Conservation (phyloP, 2,888 invertebrate genomes). For the Steinernema scapterisci region DNA sequence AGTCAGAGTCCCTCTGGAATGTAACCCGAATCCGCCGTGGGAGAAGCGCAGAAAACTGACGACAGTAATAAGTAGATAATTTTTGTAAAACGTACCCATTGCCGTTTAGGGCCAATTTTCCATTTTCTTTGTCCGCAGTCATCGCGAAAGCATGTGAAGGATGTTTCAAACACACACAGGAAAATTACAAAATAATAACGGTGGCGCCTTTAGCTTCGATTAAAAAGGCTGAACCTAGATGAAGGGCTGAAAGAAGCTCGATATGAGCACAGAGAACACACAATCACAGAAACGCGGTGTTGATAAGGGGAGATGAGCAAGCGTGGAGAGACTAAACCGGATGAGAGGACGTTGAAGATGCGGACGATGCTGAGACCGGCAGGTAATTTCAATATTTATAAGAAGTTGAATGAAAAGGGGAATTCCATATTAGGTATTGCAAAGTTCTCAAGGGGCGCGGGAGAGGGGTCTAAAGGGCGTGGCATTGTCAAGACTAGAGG, state of each 20-base stretch:
- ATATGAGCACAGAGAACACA: too few species aligned
- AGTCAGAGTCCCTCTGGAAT: background rate
- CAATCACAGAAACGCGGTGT: background rate
- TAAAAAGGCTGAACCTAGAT: slow-evolving; percentile 5
- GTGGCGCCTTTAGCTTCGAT: slow-evolving; percentile 6
- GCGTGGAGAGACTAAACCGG: background rate
- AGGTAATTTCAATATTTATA: slow-evolving; percentile 30
- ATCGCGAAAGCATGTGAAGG: slow-evolving; percentile 4
- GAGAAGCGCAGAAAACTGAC: background rate
- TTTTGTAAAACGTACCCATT: slow-evolving; percentile 17
- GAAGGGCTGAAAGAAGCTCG: too few species aligned
- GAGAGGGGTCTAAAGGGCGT: slow-evolving; percentile 21
- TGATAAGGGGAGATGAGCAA: background rate
- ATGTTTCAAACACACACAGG: too few species aligned
- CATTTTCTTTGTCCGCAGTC: slow-evolving; percentile 23
- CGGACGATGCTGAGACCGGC: too few species aligned
- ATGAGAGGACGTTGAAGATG: too few species aligned
- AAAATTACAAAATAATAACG: background rate
- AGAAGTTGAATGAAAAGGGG: slow-evolving; percentile 29
- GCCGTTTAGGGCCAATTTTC: slow-evolving; percentile 22
- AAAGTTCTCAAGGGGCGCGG: slow-evolving; percentile 28
- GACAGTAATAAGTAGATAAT: too few species aligned
- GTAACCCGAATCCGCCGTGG: background rate
- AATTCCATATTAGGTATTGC: slow-evolving; percentile 32
- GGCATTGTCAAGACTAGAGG: background rate